Evolutionary conservation across 2,797 vertebrate species (phyloP), one percentile per base, ranked within the genome.

Genomic region (Mormyrus hasselquistii): DNA sequence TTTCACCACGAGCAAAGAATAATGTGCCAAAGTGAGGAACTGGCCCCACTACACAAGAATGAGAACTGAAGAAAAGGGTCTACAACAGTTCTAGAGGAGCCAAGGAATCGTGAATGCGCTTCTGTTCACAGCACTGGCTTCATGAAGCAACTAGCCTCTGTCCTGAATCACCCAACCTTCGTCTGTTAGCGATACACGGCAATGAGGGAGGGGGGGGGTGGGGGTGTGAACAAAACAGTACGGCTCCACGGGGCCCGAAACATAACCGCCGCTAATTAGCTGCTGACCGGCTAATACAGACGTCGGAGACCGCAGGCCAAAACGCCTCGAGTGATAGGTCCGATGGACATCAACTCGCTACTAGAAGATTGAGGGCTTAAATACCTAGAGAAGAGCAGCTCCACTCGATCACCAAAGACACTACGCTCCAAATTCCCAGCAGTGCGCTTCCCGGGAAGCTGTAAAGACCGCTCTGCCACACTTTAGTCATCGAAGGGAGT

Each of bases 21-120:
- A 16, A 25, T 10, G 16, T 87, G 85, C 85, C 53, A 41, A 65
- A 65, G 41, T 44, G 22, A 65, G 19, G 57, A 49, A 65, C 55
- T 38, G 86, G 38, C 38, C 41, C 55, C 50, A 87, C 86, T 53
- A 65, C 55, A 73, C 41, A 88, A 73, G 59, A 22, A 44, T 50
- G 85, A 87, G 53, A 59, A 86, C 19, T 86, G 83, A 86, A 86
- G 83, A 86, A 86, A 86, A 8, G 83, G 83, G 16, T 57, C 85
- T 59, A 55, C 29, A 41, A 87, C 53, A 59, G 52, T 59, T 38
- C 34, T 2, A 52, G 10, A 87, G 53, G 52, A 87, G 85, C 50
- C 53, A 57, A 57, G 85, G 29, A 87, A 25, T 29, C 85, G 41
- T 87, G 85, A 87, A 87, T 57, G 85, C 52, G 7, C 85, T 55